These are phyloP conservation scores for Erebia epiphron DNA, from an alignment of 2,888 invertebrate species.

Conservation along the genomic window DNA sequence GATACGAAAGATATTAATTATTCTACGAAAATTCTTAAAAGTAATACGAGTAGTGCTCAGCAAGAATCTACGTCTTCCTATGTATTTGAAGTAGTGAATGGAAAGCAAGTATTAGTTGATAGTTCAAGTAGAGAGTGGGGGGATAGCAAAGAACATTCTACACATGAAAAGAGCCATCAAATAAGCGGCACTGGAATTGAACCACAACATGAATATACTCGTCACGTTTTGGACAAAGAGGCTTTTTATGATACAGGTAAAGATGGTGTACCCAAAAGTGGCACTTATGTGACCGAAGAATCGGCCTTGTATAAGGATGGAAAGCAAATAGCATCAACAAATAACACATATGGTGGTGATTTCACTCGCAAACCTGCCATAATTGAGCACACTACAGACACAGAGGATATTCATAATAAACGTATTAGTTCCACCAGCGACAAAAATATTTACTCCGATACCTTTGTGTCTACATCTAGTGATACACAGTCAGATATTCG, in stretches of 20 bases:
- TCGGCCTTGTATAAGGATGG: conserved; percentile 72
- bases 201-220: conserved; percentile 82
- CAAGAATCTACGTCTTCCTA: conserved; percentile 86
- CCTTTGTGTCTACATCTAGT: conserved; percentile 53
- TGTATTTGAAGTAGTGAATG: conserved; percentile 84
- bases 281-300: conserved; percentile 67
- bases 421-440: conserved; percentile 56
- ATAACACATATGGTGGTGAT: conserved; percentile 72
- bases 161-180: conserved; percentile 80
- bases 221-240: conserved; percentile 80
- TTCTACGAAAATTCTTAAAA: conserved; percentile 79
- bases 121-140: conserved; percentile 84
- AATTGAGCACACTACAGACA: conserved; percentile 60
- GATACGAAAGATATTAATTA: conserved; percentile 67
- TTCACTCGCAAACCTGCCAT: conserved; percentile 73
- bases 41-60: conserved; percentile 81
- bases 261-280: conserved; percentile 78
- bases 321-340: conserved; percentile 73
- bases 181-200: conserved; percentile 80
- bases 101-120: conserved; percentile 83
- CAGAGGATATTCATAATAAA: conserved; percentile 55
- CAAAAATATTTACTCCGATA: conserved; percentile 53
- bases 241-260: conserved; percentile 83
- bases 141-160: conserved; percentile 74
- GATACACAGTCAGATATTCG: conserved; percentile 54